Percentiles rank a stretch among this genome's conserved stretches.
Evolutionary conservation across 2,888 invertebrate species (phyloP).

Genomic region (Drosophila mulleri): DNA sequence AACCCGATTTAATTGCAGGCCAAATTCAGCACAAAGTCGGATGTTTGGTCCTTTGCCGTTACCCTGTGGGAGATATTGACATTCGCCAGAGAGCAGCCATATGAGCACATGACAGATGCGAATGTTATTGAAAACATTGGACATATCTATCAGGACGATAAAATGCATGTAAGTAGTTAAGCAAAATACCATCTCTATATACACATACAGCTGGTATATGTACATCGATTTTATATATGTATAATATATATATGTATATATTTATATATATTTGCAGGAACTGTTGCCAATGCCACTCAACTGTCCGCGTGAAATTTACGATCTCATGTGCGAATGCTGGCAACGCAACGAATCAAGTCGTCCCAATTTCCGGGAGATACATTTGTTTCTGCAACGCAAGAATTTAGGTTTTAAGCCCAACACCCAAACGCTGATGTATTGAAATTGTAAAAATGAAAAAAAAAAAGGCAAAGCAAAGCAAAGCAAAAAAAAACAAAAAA

Average conservation of each 20-base stretch:
- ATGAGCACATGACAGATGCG: constrained; percentile 91
- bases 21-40: constrained; percentile 92
- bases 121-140: constrained; percentile 93
- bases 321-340: constrained; percentile 95
- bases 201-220: background rate
- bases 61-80: constrained; percentile 95
- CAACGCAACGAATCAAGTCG: constrained; percentile 91
- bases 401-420: constrained; percentile 87
- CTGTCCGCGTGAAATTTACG: constrained; percentile 94
- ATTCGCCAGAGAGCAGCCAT: constrained; percentile 93
- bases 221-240: background rate
- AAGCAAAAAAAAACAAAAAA: constrained; percentile 6
- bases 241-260: no score
- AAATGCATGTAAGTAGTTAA: constrained; percentile 88
- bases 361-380: constrained; percentile 93
- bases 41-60: constrained; percentile 95
- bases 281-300: constrained; percentile 89
- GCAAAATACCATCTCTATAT: background rate
- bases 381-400: constrained; percentile 92
- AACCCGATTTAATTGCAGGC: constrained; percentile 86
- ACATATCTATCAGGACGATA: constrained; percentile 91
- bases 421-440: constrained; percentile 80
- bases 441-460: constrained; percentile 22
- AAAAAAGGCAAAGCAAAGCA: no score
- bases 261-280: constrained; percentile 81